Base-by-base conservation (phyloP, 2,797 vertebrate species). In the Sebastes vulpes region DNA sequence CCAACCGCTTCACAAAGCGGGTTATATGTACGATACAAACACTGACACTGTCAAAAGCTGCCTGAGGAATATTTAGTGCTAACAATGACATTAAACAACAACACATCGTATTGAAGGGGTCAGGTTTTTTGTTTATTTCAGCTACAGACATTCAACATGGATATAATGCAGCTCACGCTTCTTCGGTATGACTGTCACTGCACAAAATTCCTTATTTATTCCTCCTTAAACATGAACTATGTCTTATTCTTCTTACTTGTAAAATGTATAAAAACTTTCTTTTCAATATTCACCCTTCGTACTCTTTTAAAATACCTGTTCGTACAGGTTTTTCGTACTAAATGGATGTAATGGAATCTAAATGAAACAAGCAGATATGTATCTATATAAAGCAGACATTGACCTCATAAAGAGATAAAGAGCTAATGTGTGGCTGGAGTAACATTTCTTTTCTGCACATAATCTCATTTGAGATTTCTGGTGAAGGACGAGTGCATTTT, bases 41-140 rank as follows among this genome's bases (percentile, higher is more conserved):
- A 72, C 25, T 23, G 52, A 70, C 53, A 31, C 29, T 18, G 42
- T 70, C 60, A 71, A 23, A 58, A 69, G 65, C 67, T 21, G 82
- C 74, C 56, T n/a, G 61, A 71, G 25, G 58, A 85, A 80, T 65
- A 72, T 65, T 66, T 69, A 50, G 18, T 29, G 29, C 25, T 11
- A n/a, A 53, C 50, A 79, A 53, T 60, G 60, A 46, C 57, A 29
- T 57, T 73, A 69, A 75, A 77, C 12, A 65, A 52, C 26, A 68
- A 18, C 9, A 42, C 26, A 46, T 18, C 10, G 58, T 28, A 65
- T 38, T 26, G 21, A 31, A 21, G 6, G 4, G 18, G 3, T 42
- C n/a, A 5, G 21, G 5, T 25, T 28, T 60, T 56, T 21, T 28
- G 6, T 64, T 16, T 46, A 20, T 52, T 20, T 1, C 25, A 60